Base-by-base conservation (phyloP, 2,888 invertebrate genomes). In the Xylota segnis region DNA sequence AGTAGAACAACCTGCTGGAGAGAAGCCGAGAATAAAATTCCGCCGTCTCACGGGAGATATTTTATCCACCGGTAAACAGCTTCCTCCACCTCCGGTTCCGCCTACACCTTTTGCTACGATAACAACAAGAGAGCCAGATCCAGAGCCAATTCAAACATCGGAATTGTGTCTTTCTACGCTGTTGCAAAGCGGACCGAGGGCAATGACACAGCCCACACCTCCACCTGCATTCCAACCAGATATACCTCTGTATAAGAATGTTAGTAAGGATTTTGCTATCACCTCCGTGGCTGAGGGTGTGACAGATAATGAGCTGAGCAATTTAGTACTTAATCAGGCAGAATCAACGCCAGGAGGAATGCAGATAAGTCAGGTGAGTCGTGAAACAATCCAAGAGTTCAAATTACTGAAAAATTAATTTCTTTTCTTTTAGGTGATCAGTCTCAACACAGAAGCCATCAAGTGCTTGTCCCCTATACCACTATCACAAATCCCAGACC, bases 1-100 rank as follows among this genome's bases (percentile, higher is more conserved):
- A 59, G 43, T 4, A 4, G 68, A 71, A 5, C 12, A 18, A 9
- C 9, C 6, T 7, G 0, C 43, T 7, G 87, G 76, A 2, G 72
- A 76, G 0, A 88, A 72, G 18, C 88, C 88, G 4, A 88, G 84
- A 83, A 90, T 75, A 83, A 90, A 91, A 47, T 89, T 91, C 5
- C 89, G 91, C 37, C 90, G 90, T 71, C 90, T 89, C 58, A 90
- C 89, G 14, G 91, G 89, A 18, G 90, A 89, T 87, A 90, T 90
- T 71, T 87, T 87, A 12, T 72, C 27, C 5, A 58, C 65, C 10
- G 75, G 83, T n/a, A 87, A 50, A 90, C 88, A 2, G 27, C n/a
- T 54, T 9, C 23, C 32, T 34, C 45, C 34, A 12, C 50, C 58
- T 5, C 32, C 65, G 12, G 14, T 32, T 10, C 7, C 14, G 5